phyloP scores from a whole-genome alignment of 1,140 invertebrate genomes.

The Dendroctonus valens region DNA sequence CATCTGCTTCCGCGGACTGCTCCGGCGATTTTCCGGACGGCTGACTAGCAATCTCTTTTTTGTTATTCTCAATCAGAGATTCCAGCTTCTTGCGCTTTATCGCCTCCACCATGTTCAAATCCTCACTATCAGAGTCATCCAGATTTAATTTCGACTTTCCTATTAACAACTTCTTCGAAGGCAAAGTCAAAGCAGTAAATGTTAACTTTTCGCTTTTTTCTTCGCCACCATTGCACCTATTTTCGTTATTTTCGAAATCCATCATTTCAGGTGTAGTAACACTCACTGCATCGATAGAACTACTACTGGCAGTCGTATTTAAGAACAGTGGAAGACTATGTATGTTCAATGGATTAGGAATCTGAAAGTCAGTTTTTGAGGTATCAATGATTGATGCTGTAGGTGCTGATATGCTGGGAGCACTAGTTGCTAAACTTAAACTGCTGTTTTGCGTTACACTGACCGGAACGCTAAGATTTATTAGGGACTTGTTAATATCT shows the following conservation, averaged over 20 bases:
- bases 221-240: too few relatives aligned
- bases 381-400: conserved; percentile 15
- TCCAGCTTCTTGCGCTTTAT: neutral
- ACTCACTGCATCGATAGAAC: too few relatives aligned
- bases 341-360: conserved; percentile 4
- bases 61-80: neutral
- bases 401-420: conserved; percentile 22
- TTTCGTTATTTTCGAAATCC: too few relatives aligned
- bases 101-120: neutral
- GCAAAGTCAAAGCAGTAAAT: conserved; percentile 37
- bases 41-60: neutral
- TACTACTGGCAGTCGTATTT: too few relatives aligned
- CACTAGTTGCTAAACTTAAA: conserved; percentile 17
- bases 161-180: conserved; percentile 34
- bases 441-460: conserved; percentile 31
- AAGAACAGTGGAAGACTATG: neutral
- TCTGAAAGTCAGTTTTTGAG: conserved; percentile 19
- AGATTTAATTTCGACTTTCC: conserved; percentile 38
- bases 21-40: neutral
- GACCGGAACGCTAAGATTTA: conserved; percentile 26
- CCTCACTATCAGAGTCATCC: conserved; percentile 35
- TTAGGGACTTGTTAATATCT: conserved; percentile 17
- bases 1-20: neutral
- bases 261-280: too few relatives aligned
- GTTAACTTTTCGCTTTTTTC: conserved; percentile 22